Base-by-base conservation (phyloP, 2,888 invertebrate genomes). In the Limnephilus auricula region DNA sequence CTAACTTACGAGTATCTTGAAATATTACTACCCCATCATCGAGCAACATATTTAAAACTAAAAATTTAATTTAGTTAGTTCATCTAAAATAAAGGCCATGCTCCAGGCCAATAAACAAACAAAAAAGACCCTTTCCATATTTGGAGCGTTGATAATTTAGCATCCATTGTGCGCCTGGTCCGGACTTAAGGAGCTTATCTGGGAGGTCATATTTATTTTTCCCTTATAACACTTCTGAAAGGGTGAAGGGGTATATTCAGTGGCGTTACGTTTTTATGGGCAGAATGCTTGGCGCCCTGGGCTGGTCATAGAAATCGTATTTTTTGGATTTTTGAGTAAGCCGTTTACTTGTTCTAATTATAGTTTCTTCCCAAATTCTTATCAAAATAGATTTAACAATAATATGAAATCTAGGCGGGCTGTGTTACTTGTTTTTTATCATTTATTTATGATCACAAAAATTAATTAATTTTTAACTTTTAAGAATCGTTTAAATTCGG, bases 181-280 rank as follows among this genome's bases (percentile, higher is more conserved):
- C 6, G 32, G 80, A 82, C 80, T 82, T 82, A 31, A 82, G 80
- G 80, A 82, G 80, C 80, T 82, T 82, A 82, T 82, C 80, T 82
- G 80, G 15, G 80, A 31, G 32, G 13, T 32, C 80, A 82, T 82
- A 82, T 82, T 82, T 82, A 82, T 82, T 82, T 82, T 34, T 82
- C 32, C 18, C 80, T 31, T 34, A 82, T 82, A 82, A 82, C 32
- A 34, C 80, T 82, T 82, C 80, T 82, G 31, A 31, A 82, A 32
- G 80, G 80, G 80, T 82, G 31, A 34, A 34, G 32, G 80, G 65
- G 65, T 65, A 25, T n/a, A 25, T 9, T 25, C 65, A 25, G 65
- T 65, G 65, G 65, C 9, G 65, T 65, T 2, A n/a, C 65, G 25
- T 1, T 65, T 65, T n/a, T 25, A 2, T 25, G 9, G 9, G 65